These are phyloP conservation scores for Drosophila mimetica DNA, from an alignment of 2,888 invertebrate species.

Conservation along the genomic window DNA sequence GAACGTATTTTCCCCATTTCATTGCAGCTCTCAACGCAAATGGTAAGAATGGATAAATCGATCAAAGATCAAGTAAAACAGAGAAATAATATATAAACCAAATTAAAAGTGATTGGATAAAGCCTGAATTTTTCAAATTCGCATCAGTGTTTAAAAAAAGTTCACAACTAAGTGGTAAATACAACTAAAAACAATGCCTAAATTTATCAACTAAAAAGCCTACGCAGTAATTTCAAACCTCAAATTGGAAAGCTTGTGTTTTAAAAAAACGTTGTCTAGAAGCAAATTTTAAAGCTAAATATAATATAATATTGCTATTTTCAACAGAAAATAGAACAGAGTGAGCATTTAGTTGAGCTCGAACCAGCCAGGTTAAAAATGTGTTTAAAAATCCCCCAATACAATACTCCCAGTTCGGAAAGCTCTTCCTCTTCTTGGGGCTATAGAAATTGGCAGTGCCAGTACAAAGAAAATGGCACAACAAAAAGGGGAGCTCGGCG, in stretches of 20 bases:
- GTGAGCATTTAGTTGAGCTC: neutral
- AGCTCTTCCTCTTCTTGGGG: slow-evolving; percentile 42
- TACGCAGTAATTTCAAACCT: no score
- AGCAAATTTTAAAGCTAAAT: no score
- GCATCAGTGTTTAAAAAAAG: neutral
- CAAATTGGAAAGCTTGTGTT: no score
- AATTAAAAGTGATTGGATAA: slow-evolving; percentile 1
- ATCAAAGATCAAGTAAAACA: slow-evolving; percentile 8
- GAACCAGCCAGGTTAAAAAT: slow-evolving; percentile 22
- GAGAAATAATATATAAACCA: slow-evolving; percentile 9
- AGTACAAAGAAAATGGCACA: slow-evolving; percentile 75
- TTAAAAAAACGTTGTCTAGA: no score
- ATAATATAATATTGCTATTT: no score
- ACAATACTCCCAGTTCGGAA: slow-evolving; percentile 3
- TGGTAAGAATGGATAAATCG: slow-evolving; percentile 66
- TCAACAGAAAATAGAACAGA: no score
- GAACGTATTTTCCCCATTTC: slow-evolving; percentile 9
- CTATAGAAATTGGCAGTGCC: slow-evolving; percentile 60
- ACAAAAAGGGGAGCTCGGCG: slow-evolving; percentile 20
- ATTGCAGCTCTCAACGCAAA: slow-evolving; percentile 61
- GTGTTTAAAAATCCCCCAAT: slow-evolving; percentile 7
- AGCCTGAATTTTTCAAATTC: neutral
- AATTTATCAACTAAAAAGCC: slow-evolving; percentile 19
- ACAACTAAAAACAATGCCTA: neutral
- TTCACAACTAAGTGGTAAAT: neutral